These are phyloP conservation scores for Diaprepes abbreviatus DNA, from an alignment of 2,888 invertebrate genomes.

Conservation along the genomic window DNA sequence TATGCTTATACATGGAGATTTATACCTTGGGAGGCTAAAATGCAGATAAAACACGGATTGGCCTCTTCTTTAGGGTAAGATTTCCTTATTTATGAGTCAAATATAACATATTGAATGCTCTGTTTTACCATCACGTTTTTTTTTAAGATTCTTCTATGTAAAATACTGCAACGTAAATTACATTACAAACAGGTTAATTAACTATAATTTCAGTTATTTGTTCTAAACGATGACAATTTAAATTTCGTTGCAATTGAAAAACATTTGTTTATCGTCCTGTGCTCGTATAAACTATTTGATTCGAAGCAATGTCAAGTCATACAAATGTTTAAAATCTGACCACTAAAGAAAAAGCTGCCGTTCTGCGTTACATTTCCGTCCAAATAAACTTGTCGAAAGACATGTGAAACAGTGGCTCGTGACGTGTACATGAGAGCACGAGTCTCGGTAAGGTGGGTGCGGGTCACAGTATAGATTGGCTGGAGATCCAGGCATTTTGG, in stretches of 20 bases:
- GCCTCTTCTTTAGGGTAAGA: conserved; percentile 17
- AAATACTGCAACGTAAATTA: no score
- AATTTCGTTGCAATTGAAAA: no score
- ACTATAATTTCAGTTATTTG: no score
- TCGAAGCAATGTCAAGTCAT: no score
- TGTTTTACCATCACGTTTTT: no score
- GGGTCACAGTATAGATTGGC: conserved; percentile 65
- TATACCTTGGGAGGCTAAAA: conserved; percentile 37
- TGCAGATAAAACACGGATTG: conserved; percentile 42
- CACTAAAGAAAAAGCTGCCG: conserved; percentile 49
- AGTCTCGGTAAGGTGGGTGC: conserved; percentile 67
- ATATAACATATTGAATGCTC: no score
- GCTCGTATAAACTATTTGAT: no score
- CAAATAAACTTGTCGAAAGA: conserved; percentile 63
- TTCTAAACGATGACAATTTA: no score
- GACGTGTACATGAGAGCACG: conserved; percentile 37
- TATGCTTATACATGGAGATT: conserved; percentile 8
- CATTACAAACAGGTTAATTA: no score
- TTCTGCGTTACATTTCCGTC: conserved; percentile 69
- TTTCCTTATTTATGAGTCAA: no score
- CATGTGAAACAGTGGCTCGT: conserved; percentile 55
- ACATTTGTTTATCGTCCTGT: no score
- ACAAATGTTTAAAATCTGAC: conserved; percentile 18
- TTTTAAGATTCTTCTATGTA: no score
- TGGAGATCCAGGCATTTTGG: conserved; percentile 68